Evolutionary conservation across 2,113 vertebrate genomes (phyloP).

Genomic region (Lasiurus borealis): DNA sequence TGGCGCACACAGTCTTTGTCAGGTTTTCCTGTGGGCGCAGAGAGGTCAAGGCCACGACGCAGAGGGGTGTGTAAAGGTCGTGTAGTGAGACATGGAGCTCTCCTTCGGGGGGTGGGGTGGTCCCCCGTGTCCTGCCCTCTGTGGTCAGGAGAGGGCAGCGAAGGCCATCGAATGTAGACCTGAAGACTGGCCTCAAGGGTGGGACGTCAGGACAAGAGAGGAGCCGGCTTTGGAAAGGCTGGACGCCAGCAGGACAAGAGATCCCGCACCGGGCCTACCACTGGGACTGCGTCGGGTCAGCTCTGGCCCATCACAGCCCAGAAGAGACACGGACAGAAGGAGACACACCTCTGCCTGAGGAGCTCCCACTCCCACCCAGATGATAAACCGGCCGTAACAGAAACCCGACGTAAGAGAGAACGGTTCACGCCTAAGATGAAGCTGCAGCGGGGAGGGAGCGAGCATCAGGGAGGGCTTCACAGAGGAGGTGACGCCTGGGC

Average conservation of each 20-base stretch:
- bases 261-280: rapidly evolving
- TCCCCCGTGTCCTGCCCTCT: background rate
- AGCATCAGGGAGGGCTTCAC: background rate
- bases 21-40: background rate
- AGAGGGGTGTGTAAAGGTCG: background rate
- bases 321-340: rapidly evolving
- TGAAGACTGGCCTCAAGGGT: background rate
- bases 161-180: constrained; percentile 63
- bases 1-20: background rate
- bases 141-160: constrained; percentile 74
- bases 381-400: rapidly evolving
- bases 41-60: background rate
- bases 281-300: background rate
- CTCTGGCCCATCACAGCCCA: rapidly evolving
- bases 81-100: background rate
- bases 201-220: background rate
- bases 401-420: background rate
- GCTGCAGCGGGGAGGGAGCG: background rate
- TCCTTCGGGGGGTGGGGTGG: rapidly evolving
- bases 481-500: background rate
- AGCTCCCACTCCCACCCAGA: background rate
- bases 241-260: background rate
- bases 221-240: background rate
- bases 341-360: background rate
- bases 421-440: background rate